Evolutionary conservation across 2,888 invertebrate genomes (phyloP).

Genomic region (Sabatieria punctata): DNA sequence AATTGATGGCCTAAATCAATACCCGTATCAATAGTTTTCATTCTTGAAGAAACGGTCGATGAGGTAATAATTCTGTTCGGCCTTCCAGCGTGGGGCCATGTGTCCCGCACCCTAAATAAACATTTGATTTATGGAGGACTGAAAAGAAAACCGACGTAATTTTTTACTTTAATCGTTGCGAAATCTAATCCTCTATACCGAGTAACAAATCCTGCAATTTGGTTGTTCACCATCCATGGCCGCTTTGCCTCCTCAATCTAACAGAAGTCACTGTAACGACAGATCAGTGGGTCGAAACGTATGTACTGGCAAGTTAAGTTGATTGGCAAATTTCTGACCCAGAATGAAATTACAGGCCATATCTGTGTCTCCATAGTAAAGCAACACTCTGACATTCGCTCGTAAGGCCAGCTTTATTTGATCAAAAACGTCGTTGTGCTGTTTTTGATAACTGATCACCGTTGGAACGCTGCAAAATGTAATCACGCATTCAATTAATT

Average conservation of each 20-base stretch:
- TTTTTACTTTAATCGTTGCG: conserved; percentile 8
- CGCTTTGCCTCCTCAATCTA: too few species aligned
- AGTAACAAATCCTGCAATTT: conserved; percentile 10
- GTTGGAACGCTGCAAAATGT: too few species aligned
- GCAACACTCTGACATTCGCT: background rate
- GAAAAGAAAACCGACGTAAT: background rate
- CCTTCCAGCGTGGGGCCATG: conserved; percentile 14
- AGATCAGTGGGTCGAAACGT: background rate
- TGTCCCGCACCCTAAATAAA: conserved; percentile 12
- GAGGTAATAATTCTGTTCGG: too few species aligned
- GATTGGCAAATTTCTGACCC: background rate
- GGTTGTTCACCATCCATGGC: conserved; percentile 6
- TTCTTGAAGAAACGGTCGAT: too few species aligned
- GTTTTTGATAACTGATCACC: background rate
- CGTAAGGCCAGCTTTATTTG: background rate
- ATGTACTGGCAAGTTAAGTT: background rate
- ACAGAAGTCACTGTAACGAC: too few species aligned
- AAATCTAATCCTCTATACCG: conserved; percentile 7
- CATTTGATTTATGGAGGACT: background rate
- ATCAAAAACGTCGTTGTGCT: background rate
- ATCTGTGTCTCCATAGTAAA: conserved; percentile 7
- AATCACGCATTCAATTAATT: too few species aligned
- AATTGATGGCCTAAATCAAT: too few species aligned
- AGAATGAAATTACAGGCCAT: conserved; percentile 3
- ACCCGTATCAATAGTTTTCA: too few species aligned